Conservation (phyloP, 2,113 vertebrate genomes). For the Trochalopteron elliotii region DNA sequence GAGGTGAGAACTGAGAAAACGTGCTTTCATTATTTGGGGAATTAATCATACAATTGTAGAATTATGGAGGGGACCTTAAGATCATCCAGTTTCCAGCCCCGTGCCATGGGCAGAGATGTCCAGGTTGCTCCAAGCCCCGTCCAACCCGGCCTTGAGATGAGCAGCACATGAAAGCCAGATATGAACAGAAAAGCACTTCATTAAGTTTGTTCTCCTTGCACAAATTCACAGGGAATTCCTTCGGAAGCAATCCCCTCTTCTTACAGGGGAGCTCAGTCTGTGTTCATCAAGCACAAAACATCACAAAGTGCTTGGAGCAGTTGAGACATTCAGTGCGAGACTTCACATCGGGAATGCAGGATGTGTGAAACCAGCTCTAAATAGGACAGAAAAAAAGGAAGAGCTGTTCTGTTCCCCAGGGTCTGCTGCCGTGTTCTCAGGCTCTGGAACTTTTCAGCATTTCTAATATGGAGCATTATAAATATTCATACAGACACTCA, state of each 20-base stretch:
- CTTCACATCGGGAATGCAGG: constrained; percentile 7
- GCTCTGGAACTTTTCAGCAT: constrained; percentile 22
- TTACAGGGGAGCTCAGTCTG: neutral
- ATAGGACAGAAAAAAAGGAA: neutral
- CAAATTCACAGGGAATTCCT: constrained; percentile 14
- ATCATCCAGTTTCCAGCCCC: neutral
- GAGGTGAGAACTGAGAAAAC: neutral
- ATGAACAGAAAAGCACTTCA: neutral
- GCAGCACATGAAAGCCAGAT: neutral
- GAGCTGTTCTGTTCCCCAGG: neutral
- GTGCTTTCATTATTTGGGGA: fast-evolving
- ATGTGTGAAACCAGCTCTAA: constrained; percentile 27
- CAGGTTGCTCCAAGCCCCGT: neutral
- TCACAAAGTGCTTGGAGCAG: neutral
- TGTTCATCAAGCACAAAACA: neutral
- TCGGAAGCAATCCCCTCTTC: neutral
- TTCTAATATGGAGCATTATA: constrained; percentile 28
- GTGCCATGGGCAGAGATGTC: fast-evolving
- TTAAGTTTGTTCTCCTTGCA: neutral
- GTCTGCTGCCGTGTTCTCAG: neutral
- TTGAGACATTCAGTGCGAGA: constrained; percentile 28
- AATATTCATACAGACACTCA: constrained; percentile 59
- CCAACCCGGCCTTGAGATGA: neutral
- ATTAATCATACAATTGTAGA: neutral
- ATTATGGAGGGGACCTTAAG: neutral